A percentile compares a stretch with the other conserved stretches of the same genome.
Conservation (phyloP, 2,113 vertebrate species). For the Tyto alba region DNA sequence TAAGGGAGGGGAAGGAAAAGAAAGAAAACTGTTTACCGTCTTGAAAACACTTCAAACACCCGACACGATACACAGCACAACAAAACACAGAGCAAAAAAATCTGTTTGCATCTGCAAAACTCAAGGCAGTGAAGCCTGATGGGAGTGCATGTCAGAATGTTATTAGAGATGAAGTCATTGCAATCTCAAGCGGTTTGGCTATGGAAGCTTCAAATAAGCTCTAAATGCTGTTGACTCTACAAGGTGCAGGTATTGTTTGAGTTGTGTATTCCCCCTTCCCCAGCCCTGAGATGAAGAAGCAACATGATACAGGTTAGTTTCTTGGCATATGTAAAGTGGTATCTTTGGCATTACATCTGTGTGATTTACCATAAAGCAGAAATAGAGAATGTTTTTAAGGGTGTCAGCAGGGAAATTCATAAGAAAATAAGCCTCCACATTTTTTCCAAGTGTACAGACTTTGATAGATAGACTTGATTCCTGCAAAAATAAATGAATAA, state of each 20-base stretch:
- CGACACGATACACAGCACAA: background rate
- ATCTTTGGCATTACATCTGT: conserved; percentile 35
- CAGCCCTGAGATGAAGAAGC: background rate
- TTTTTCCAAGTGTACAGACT: background rate
- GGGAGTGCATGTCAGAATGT: conserved; percentile 7
- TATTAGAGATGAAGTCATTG: conserved; percentile 50
- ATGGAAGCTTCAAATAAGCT: conserved; percentile 19
- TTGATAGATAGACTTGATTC: background rate
- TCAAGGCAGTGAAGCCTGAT: conserved; percentile 23
- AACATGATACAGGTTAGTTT: conserved; percentile 18
- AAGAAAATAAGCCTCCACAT: background rate
- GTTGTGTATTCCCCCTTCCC: background rate
- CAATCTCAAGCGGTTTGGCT: conserved; percentile 33
- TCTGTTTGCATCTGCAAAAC: conserved; percentile 22
- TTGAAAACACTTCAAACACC: background rate
- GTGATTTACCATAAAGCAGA: background rate
- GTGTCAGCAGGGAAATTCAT: background rate
- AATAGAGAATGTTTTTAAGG: background rate
- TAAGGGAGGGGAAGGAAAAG: background rate
- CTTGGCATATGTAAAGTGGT: conserved; percentile 47
- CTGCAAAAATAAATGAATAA: background rate
- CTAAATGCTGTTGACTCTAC: conserved; percentile 49
- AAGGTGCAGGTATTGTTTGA: conserved; percentile 8
- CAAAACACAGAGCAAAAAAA: conserved; percentile 18
- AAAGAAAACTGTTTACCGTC: background rate